Base-by-base conservation (phyloP, 2,888 invertebrate species). In the Chaetogeoica ovagalla region DNA sequence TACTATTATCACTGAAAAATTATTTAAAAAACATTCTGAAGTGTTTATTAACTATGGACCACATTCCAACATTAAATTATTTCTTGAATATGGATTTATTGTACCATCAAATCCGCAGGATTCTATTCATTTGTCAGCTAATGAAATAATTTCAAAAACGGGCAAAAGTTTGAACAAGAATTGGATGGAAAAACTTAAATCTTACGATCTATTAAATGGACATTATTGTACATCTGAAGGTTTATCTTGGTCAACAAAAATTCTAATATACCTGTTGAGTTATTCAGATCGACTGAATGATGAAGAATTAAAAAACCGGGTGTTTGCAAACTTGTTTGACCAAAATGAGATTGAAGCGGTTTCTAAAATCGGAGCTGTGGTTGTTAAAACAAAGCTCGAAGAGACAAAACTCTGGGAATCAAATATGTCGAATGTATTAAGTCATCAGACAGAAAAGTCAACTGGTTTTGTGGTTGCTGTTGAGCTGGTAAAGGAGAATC, bases 1-100 rank as follows among this genome's bases (percentile, higher is more conserved):
- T 85, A 87, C 89, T 84, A 88, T 92, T 57, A 86, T 84, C 82
- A 89, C 90, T 3, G 85, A 87, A 62, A 88, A 86, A 76, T 83
- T 86, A 4, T 91, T 91, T 85, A 86, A 88, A 74, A 89, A 90
- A 81, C 90, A 90, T 85, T 88, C 91, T 59, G 92, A 97, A 88
- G 91, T 95, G 77, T 96, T 94, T 86, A 96, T 97, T 84, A 94
- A 92, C 84, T 97, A 97, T 85, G 97, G 96, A 1, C 88, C 91
- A 60, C 93, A 95, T 85, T 90, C 92, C 84, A 97, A 94, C 87
- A 86, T 90, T 0, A 93, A 92, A 86, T 87, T 97, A n/a, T 90
- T 94, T 55, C 88, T 91, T 0, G 94, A 97, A 84, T 97, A 97
- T 88, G 97, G 97, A 0, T 97, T 97, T 86, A 91, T 90, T 84